Conservation (phyloP, 2,797 vertebrate genomes). For the Hozukius guyotensis region DNA sequence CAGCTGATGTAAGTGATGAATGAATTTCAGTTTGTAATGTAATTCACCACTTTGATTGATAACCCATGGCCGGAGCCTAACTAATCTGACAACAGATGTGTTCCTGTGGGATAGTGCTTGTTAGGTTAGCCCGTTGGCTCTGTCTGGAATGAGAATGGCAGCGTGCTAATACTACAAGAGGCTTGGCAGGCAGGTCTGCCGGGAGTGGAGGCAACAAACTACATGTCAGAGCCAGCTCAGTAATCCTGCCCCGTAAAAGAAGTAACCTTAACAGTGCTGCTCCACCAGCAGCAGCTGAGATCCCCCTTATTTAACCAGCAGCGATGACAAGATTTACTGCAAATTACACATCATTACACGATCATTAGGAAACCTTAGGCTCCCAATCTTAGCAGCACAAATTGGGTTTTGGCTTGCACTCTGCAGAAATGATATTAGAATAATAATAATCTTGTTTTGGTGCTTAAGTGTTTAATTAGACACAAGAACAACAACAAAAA, state of each 20-base stretch:
- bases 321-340: slow-evolving; percentile 59
- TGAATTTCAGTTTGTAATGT: slow-evolving; percentile 36
- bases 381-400: slow-evolving; percentile 42
- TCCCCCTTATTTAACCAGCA: slow-evolving; percentile 40
- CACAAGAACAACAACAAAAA: slow-evolving; percentile 9
- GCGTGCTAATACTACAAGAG: slow-evolving; percentile 38
- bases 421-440: slow-evolving; percentile 44
- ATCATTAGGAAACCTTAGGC: slow-evolving; percentile 63
- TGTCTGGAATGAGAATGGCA: slow-evolving; percentile 38
- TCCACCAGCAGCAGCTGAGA: slow-evolving; percentile 3
- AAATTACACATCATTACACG: slow-evolving; percentile 67
- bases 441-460: slow-evolving; percentile 60
- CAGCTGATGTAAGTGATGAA: slow-evolving; percentile 55
- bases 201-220: slow-evolving; percentile 33
- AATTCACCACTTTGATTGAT: slow-evolving; percentile 71
- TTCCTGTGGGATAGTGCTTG: slow-evolving; percentile 55
- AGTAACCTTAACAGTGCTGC: slow-evolving; percentile 42
- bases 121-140: slow-evolving; percentile 50
- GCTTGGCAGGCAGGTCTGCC: slow-evolving; percentile 49
- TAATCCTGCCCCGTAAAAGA: slow-evolving; percentile 46
- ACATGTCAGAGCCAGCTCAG: slow-evolving; percentile 35
- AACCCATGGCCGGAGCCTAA: slow-evolving; percentile 38
- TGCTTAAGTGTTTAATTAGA: slow-evolving; percentile 49
- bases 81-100: slow-evolving; percentile 69
- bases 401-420: slow-evolving; percentile 46